Conservation (phyloP, 2,888 invertebrate species). For the Hylaea fasciaria region DNA sequence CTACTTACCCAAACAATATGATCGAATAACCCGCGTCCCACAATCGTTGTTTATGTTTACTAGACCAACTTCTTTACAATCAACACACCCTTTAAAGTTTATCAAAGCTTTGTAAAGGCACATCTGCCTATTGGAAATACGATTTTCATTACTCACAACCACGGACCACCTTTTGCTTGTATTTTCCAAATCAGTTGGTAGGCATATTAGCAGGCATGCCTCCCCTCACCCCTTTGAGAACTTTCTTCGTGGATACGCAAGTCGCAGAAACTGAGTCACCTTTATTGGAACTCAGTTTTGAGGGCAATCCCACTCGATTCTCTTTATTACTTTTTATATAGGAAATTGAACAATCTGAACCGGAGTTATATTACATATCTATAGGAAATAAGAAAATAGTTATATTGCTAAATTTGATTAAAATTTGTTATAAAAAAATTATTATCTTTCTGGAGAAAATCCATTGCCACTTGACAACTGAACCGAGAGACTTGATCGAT, state of each 20-base stretch:
- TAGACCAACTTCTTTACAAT: constrained; percentile 21
- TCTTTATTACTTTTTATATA: constrained; percentile 65
- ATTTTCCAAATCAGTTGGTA: constrained; percentile 68
- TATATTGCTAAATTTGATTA: constrained; percentile 10
- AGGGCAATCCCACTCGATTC: constrained; percentile 59
- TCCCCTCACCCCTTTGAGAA: constrained; percentile 77
- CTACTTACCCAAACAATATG: constrained; percentile 5
- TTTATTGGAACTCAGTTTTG: constrained; percentile 73
- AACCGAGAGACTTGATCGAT: neutral
- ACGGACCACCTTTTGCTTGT: constrained; percentile 79
- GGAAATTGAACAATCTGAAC: constrained; percentile 23
- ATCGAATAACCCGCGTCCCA: constrained; percentile 1
- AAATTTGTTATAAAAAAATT: neutral
- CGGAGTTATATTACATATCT: constrained; percentile 15
- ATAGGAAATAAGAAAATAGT: constrained; percentile 14
- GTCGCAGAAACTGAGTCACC: constrained; percentile 58
- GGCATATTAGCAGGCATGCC: constrained; percentile 45
- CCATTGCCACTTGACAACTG: neutral
- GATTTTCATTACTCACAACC: constrained; percentile 48
- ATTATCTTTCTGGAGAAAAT: neutral
- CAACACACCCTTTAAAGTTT: constrained; percentile 23
- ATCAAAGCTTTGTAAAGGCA: constrained; percentile 28
- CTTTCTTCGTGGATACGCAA: constrained; percentile 52
- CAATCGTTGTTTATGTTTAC: constrained; percentile 5
- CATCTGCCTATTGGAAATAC: constrained; percentile 34